Evolutionary conservation across 2,797 vertebrate species (phyloP).

Genomic region (Moxostoma hubbsi): DNA sequence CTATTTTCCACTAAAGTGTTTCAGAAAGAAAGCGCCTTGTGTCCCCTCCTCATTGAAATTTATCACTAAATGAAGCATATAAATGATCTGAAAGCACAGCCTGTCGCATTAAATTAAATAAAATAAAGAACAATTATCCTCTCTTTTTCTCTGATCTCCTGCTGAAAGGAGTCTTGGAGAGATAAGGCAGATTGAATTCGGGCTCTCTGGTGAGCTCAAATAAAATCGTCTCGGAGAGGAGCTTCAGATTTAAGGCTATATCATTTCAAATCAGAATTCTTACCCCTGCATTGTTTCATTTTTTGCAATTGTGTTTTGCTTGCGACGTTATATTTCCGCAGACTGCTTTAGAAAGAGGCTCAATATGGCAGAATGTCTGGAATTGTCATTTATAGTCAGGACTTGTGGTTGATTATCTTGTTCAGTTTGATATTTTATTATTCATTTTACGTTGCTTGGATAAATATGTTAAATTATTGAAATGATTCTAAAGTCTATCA

Average conservation of each 20-base stretch:
- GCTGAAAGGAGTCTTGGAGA: slow-evolving; percentile 79
- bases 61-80: slow-evolving; percentile 88
- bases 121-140: slow-evolving; percentile 86
- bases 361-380: slow-evolving; percentile 58
- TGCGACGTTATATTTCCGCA: slow-evolving; percentile 58
- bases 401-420: not conserved
- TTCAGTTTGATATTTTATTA: slow-evolving; percentile 1
- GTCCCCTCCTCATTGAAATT: slow-evolving; percentile 75
- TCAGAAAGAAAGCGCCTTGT: slow-evolving; percentile 63
- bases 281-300: slow-evolving; percentile 63
- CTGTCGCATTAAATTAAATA: slow-evolving; percentile 86
- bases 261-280: slow-evolving; percentile 82
- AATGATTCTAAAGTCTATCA: not conserved
- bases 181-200: slow-evolving; percentile 83
- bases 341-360: slow-evolving; percentile 58
- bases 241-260: slow-evolving; percentile 75
- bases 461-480: not conserved
- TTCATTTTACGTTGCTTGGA: not conserved
- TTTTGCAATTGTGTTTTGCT: slow-evolving; percentile 70
- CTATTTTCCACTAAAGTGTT: slow-evolving; percentile 72
- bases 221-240: slow-evolving; percentile 74
- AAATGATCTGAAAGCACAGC: slow-evolving; percentile 83
- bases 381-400: slow-evolving; percentile 33
- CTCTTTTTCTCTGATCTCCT: slow-evolving; percentile 80
- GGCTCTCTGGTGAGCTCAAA: slow-evolving; percentile 75